Evolutionary conservation across 37 sponge, comb jelly and placozoan species (phyloP), one percentile per base, ranked within the genome.

Genomic region (Beroe forskalii): DNA sequence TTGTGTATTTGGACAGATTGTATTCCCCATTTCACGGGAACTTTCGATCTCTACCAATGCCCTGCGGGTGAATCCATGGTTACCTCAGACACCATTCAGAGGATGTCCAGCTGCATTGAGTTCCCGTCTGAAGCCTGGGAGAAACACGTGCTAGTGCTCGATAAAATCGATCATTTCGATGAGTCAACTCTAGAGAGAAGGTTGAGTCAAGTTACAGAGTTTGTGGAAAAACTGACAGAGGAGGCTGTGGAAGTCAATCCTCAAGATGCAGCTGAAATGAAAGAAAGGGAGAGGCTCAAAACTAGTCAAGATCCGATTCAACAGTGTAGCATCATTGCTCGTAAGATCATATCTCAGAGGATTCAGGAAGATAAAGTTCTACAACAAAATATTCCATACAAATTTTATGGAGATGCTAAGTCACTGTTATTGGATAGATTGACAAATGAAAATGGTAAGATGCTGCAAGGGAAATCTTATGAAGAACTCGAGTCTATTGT

Each of bases 1-100:
- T 9, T 80, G 86, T 80, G 86, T 80, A 2, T 80, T 80, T 23
- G 86, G 55, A 25, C 86, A 80, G 86, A 43, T 80, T 80, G 55
- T 44, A 1, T 80, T 80, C 42, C 43, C 40, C 40, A 37, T 41
- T 1, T 38, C 28, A 14, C 9, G 23, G 23, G 55, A 80, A 3
- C 28, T 44, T 23, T 32, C 86, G 0, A 24, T 41, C 14, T 23
- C 44, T 23, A 37, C 86, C 27, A 80, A 80, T 24, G 4, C 0
- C 1, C 1, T 1, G 2, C 37, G 86, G n/a, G 6, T 1, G 55
- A 23, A 6, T 23, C 86, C n/a, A 25, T 43, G 12, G 86, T 80
- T n/a, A 42, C 86, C 17, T 19, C 22, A 44, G 86, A 80, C 3
- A 44, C 86, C 17, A 80, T 80, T 44, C 55, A 42, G 25, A 41